Percentiles rank a stretch among this genome's conserved stretches.
Evolutionary conservation across 2,113 vertebrate species (phyloP).

Genomic region (Salvelinus fontinalis): DNA sequence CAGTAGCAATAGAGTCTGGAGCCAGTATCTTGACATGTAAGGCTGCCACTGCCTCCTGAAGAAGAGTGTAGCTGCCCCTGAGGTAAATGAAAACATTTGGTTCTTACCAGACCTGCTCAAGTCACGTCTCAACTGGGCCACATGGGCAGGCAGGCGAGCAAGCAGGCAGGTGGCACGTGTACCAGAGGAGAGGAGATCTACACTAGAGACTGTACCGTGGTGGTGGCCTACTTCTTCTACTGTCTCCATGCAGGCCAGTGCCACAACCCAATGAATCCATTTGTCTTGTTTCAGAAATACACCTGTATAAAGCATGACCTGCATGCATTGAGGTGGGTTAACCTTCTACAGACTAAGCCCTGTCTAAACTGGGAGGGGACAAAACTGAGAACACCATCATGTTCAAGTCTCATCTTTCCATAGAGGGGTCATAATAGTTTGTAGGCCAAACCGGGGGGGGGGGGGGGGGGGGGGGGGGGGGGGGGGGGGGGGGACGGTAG

Average conservation of each 20-base stretch:
- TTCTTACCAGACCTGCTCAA: slow-evolving; percentile 71
- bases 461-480: too few species aligned
- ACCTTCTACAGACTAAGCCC: too few species aligned
- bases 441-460: too few species aligned
- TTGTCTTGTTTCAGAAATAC: slow-evolving; percentile 45
- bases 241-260: slow-evolving; percentile 44
- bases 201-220: slow-evolving; percentile 37
- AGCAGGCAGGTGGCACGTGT: slow-evolving; percentile 59
- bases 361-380: too few species aligned
- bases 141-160: slow-evolving; percentile 54
- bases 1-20: slow-evolving; percentile 54
- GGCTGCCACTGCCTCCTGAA: slow-evolving; percentile 58
- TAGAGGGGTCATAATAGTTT: too few species aligned
- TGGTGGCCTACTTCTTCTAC: slow-evolving; percentile 62
- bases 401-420: too few species aligned
- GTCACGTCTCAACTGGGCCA: slow-evolving; percentile 67
- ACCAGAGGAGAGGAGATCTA: slow-evolving; percentile 47
- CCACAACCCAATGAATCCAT: slow-evolving; percentile 55
- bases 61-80: slow-evolving; percentile 66
- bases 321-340: slow-evolving; percentile 47
- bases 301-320: slow-evolving; percentile 13
- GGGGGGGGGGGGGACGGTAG: too few species aligned
- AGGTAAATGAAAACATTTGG: slow-evolving; percentile 76
- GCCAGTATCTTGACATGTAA: slow-evolving; percentile 65
- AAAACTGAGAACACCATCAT: too few species aligned